These are phyloP conservation scores for Theretra japonica DNA, from an alignment of 2,888 invertebrate genomes.

Conservation along the genomic window DNA sequence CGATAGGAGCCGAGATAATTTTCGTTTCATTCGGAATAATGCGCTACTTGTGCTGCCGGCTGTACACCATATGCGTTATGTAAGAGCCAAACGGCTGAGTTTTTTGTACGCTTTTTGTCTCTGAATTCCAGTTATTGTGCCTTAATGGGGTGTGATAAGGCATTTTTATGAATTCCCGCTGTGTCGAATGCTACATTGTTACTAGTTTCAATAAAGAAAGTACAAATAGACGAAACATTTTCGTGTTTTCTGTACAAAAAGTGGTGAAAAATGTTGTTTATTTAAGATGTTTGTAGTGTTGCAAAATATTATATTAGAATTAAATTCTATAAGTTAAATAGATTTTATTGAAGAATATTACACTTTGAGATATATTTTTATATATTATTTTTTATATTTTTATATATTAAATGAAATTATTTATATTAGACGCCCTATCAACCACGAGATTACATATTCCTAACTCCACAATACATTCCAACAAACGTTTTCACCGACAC, in stretches of 20 bases:
- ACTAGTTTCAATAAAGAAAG: conserved; percentile 37
- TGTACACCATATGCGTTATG: conserved; percentile 50
- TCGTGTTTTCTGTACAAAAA: conserved; percentile 31
- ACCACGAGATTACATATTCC: too few species aligned
- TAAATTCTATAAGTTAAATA: too few species aligned
- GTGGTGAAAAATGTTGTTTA: not conserved
- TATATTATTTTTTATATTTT: too few species aligned
- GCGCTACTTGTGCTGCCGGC: conserved; percentile 34
- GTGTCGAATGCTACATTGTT: conserved; percentile 42
- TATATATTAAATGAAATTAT: too few species aligned
- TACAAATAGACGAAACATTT: conserved; percentile 29
- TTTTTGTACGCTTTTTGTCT: conserved; percentile 51
- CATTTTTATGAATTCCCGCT: conserved; percentile 60
- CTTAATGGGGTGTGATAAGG: conserved; percentile 67
- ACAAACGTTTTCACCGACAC: too few species aligned
- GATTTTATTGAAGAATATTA: too few species aligned
- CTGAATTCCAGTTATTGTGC: conserved; percentile 59
- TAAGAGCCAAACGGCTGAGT: conserved; percentile 43
- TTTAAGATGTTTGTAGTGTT: not conserved
- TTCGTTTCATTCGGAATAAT: conserved; percentile 47
- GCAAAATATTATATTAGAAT: not conserved
- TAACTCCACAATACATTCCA: too few species aligned
- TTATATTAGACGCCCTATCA: too few species aligned
- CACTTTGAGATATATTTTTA: too few species aligned
- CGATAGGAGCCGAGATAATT: conserved; percentile 29